Evolutionary conservation across 2,888 invertebrate genomes (phyloP).

Genomic region (Teleogryllus oceanicus): DNA sequence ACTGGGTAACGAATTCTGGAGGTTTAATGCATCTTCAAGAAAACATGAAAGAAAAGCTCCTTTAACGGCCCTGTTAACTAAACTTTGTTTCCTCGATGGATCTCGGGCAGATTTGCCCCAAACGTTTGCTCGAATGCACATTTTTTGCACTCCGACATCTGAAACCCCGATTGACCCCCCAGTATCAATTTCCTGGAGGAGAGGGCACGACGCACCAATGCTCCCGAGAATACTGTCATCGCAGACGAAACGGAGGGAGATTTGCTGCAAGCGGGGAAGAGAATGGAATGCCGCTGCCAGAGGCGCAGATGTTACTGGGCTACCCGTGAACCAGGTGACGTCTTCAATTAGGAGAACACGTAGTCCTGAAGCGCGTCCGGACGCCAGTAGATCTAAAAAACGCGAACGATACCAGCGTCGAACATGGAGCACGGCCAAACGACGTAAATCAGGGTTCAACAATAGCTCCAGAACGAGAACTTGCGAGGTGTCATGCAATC

Average conservation of each 20-base stretch:
- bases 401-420: constrained; percentile 34
- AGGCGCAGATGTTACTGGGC: constrained; percentile 29
- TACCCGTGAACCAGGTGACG: constrained; percentile 34
- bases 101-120: background rate
- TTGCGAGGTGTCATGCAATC: constrained; percentile 36
- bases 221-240: constrained; percentile 35
- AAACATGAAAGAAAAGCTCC: constrained; percentile 31
- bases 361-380: constrained; percentile 35
- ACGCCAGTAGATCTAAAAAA: constrained; percentile 34
- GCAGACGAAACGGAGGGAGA: constrained; percentile 36
- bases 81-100: background rate
- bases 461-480: constrained; percentile 35
- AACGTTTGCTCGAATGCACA: constrained; percentile 32
- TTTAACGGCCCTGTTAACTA: constrained; percentile 22
- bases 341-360: constrained; percentile 35
- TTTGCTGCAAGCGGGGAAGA: constrained; percentile 32
- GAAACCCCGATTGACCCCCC: constrained; percentile 35
- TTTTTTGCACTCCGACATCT: constrained; percentile 33
- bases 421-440: constrained; percentile 35
- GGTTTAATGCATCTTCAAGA: constrained; percentile 34
- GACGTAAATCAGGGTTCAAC: constrained; percentile 34
- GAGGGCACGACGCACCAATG: constrained; percentile 34
- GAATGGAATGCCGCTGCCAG: constrained; percentile 32
- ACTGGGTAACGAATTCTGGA: constrained; percentile 29
- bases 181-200: constrained; percentile 35